Base-by-base conservation (phyloP, 1,140 invertebrate genomes). In the Caenorhabditis brenneri region DNA sequence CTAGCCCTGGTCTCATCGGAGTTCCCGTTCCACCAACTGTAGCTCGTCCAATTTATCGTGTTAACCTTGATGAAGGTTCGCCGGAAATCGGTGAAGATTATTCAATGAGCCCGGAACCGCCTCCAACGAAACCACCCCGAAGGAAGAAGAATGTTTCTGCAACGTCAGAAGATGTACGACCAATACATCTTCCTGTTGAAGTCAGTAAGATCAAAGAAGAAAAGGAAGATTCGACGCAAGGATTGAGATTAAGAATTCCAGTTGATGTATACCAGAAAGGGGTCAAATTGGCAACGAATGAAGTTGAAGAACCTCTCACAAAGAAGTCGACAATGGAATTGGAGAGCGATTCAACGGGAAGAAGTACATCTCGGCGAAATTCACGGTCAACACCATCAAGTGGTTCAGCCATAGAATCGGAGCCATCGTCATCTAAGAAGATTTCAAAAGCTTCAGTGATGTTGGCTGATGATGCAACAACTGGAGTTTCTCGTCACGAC, bases 61-160 rank as follows among this genome's bases (percentile, higher is more conserved):
- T 10, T 9, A 9, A 55, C 12, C 22, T 19, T 55, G 53, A 74
- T 74, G 65, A 74, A 22, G 65, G 36, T 12, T 74, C 65, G 3
- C 65, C 65, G 22, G 65, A 74, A 74, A 74, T 74, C 15, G 65
- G 24, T 24, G 65, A 74, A 10, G 33, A 74, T 10, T 74, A 46
- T 74, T 24, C n/a, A 12, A 74, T 74, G 65, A 36, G 29, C 10
- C 65, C 58, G 36, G 3, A 12, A 33, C 22, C 19, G 16, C 24
- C n/a, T n/a, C n/a, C n/a, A n/a, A n/a, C n/a, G n/a, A 36, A 19
- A 6, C 7, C 5, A 27, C 27, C 12, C 15, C 53, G 39, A 16
- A 51, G 48, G 6, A 5, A 16, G 48, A 3, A 15, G 16, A 51
- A 42, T n/a, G n/a, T n/a, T n/a, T n/a, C n/a, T n/a, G 12, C 39